These are phyloP conservation scores for Etheostoma nigrum DNA, from an alignment of 2,797 vertebrate genomes.

Conservation along the genomic window DNA sequence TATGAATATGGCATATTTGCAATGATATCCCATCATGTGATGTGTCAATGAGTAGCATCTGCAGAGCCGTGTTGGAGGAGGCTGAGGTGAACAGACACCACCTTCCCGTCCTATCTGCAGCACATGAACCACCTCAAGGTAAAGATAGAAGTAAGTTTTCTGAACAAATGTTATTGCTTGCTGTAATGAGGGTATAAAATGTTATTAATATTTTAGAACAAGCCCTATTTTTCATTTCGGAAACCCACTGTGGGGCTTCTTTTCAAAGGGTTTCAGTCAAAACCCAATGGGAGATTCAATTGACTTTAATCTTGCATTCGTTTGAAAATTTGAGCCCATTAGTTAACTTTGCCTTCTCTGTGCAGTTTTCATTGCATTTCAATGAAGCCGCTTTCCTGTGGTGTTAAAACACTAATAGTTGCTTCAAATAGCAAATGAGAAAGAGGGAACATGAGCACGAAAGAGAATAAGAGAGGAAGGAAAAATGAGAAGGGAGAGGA, in stretches of 20 bases:
- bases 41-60: constrained; percentile 59
- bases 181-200: constrained; percentile 89
- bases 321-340: constrained; percentile 91
- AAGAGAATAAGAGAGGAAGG: constrained; percentile 66
- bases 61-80: constrained; percentile 28
- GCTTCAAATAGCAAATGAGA: constrained; percentile 85
- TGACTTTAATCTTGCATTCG: constrained; percentile 90
- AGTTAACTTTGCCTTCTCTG: constrained; percentile 88
- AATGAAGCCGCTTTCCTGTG: constrained; percentile 88
- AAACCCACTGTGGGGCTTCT: constrained; percentile 86
- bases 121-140: constrained; percentile 75
- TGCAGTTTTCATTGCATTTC: constrained; percentile 88
- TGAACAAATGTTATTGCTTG: constrained; percentile 87
- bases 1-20: constrained; percentile 76
- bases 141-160: constrained; percentile 78
- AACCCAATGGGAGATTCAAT: constrained; percentile 89
- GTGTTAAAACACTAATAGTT: constrained; percentile 88
- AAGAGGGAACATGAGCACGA: constrained; percentile 56
- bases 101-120: constrained; percentile 39
- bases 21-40: constrained; percentile 53
- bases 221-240: constrained; percentile 89
- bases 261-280: constrained; percentile 88
- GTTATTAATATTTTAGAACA: constrained; percentile 90
- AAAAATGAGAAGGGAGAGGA: constrained; percentile 34
- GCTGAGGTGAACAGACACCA: constrained; percentile 47